Evolutionary conservation across 2,797 vertebrate species (phyloP), one percentile per base, ranked within the genome.

Genomic region (Smutsia temminckii): DNA sequence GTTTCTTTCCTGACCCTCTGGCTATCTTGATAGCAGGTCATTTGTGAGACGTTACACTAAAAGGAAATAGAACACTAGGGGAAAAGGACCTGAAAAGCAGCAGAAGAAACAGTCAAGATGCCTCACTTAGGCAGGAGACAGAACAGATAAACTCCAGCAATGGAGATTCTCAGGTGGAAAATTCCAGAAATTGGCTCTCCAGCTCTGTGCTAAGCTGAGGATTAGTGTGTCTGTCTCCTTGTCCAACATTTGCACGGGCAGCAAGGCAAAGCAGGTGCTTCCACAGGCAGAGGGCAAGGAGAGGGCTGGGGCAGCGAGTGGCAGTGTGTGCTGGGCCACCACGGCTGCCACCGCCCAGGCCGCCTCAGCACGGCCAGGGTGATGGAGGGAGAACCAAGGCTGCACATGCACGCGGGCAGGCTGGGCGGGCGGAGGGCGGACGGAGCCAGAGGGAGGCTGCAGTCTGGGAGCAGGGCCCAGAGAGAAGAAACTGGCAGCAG

Each of bases 401-500:
- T 96, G 97, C 94, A 94, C 98, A 98, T 98, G 98, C 98, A 98
- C 91, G 97, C 3, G 0, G 64, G 81, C 75, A 83, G 96, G 96
- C 96, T 32, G 77, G 92, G 91, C 61, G 87, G 95, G 87, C 27
- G 34, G 89, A 34, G 51, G 87, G 94, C 25, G 32, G 93, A 92
- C 32, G 5, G 37, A 59, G 69, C 69, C 68, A 0, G 3, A 75
- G 92, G 95, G 96, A 97, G 21, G 83, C 96, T 96, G 98, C 86
- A 78, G 49, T 96, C 97, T 95, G 97, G 94, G 77, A 97, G 97
- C 92, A 5, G 97, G 96, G 96, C 16, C 11, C 97, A 89, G 96
- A 21, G 34, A 81, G 80, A 88, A 93, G 42, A 87, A 92, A 49
- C 94, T 88, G 97, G 96, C n/a, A 84, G 95, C 92, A 85, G 87